These are phyloP conservation scores for Dryobates pubescens DNA, from an alignment of 2,797 vertebrate species.

Conservation along the genomic window DNA sequence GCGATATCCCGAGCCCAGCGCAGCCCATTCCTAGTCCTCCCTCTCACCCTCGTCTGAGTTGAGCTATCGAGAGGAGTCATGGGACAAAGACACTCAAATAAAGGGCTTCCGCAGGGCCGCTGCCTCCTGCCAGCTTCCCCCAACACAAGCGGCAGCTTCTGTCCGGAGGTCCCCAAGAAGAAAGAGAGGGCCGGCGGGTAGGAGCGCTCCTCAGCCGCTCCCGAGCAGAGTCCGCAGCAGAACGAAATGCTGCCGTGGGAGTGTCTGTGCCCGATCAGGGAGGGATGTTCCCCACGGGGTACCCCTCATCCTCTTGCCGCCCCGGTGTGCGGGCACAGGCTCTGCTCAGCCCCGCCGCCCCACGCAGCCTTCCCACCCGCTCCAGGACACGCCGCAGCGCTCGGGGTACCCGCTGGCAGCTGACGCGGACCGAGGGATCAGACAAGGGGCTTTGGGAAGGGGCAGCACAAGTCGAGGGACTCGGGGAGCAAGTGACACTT, in stretches of 20 bases:
- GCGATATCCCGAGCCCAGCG: rapidly evolving
- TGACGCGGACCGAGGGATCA: background rate
- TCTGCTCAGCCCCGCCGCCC: background rate
- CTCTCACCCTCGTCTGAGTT: background rate
- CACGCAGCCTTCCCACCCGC: background rate
- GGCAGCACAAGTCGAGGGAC: background rate
- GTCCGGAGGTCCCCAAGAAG: background rate
- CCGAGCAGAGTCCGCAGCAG: background rate
- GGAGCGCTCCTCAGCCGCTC: rapidly evolving
- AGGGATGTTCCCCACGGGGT: background rate
- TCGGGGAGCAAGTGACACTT: background rate
- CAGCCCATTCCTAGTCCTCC: background rate
- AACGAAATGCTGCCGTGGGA: background rate
- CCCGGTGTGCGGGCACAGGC: too few species aligned
- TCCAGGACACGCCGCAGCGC: background rate
- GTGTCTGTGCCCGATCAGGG: background rate
- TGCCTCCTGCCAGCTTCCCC: background rate
- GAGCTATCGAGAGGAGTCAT: background rate
- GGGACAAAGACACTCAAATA: background rate
- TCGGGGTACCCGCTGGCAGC: background rate
- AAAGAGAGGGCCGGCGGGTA: background rate
- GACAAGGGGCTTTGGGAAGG: background rate
- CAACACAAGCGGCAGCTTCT: background rate
- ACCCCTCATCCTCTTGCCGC: background rate
- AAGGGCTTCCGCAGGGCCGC: background rate